Evolutionary conservation across 2,888 invertebrate species (phyloP).

Genomic region (Himalopsyche tibetana): DNA sequence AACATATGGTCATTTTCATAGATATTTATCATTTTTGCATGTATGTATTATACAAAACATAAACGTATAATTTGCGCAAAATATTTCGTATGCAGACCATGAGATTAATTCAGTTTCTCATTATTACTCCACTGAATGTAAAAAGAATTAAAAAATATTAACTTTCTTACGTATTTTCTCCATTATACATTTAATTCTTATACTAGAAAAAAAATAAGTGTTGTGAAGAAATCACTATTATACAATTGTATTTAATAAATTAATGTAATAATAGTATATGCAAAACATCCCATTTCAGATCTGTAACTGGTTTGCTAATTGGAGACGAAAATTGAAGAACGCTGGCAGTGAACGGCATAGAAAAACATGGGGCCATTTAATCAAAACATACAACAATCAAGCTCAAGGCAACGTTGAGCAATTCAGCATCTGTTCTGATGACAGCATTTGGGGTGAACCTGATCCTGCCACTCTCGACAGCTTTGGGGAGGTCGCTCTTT

Average conservation of each 20-base stretch:
- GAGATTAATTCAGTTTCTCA: too few species aligned
- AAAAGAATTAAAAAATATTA: too few species aligned
- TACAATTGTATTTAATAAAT: too few species aligned
- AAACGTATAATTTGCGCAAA: too few species aligned
- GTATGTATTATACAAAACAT: too few species aligned
- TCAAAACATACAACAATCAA: conserved; percentile 84
- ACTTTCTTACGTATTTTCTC: too few species aligned
- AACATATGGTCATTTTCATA: too few species aligned
- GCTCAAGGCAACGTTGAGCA: conserved; percentile 88
- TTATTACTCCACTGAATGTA: too few species aligned
- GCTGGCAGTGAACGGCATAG: conserved; percentile 82
- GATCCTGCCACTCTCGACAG: conserved; percentile 72
- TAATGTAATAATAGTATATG: too few species aligned
- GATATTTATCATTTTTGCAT: too few species aligned
- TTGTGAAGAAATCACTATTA: not conserved
- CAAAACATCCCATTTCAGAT: conserved; percentile 74
- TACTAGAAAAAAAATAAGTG: not conserved
- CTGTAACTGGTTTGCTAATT: conserved; percentile 91
- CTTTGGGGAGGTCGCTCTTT: conserved; percentile 61
- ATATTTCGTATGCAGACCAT: too few species aligned
- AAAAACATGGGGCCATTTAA: conserved; percentile 85
- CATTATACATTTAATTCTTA: too few species aligned
- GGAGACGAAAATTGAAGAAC: conserved; percentile 87
- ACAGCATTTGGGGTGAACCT: conserved; percentile 87
- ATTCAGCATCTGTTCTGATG: conserved; percentile 86